phyloP scores from a whole-genome alignment of 2,888 invertebrate species.

The Deilephila porcellus region DNA sequence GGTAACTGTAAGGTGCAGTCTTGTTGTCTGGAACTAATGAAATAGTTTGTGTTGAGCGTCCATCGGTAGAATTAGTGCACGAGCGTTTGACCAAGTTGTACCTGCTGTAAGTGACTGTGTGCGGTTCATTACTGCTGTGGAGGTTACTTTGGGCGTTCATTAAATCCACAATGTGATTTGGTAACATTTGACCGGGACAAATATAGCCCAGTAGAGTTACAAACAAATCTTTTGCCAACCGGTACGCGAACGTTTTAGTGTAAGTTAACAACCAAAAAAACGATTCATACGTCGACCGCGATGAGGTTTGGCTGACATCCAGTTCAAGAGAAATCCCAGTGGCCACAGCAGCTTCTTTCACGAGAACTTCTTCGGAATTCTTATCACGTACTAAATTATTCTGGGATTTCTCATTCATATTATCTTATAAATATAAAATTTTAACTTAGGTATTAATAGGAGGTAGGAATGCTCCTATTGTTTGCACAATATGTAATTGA shows the following conservation, averaged over 20 bases:
- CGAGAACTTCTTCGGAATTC: constrained; percentile 43
- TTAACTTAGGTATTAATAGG: background rate
- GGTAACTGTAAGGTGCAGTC: constrained; percentile 41
- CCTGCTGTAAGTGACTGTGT: constrained; percentile 58
- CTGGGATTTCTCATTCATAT: constrained; percentile 61
- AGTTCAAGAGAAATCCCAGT: constrained; percentile 42
- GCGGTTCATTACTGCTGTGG: constrained; percentile 54
- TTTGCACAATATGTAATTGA: constrained; percentile 14
- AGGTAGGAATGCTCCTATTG: constrained; percentile 6
- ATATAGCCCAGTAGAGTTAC: constrained; percentile 54
- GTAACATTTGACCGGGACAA: constrained; percentile 58
- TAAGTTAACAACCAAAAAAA: constrained; percentile 66
- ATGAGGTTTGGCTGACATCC: constrained; percentile 54
- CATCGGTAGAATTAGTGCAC: constrained; percentile 42
- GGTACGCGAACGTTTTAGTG: constrained; percentile 61
- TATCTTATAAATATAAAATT: constrained; percentile 40
- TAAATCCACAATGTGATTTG: constrained; percentile 64
- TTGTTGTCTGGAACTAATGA: constrained; percentile 57
- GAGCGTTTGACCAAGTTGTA: constrained; percentile 57
- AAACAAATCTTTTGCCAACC: constrained; percentile 66
- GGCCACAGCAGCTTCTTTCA: constrained; percentile 47
- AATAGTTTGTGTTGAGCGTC: constrained; percentile 55
- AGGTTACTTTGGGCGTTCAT: constrained; percentile 59
- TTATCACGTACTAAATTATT: constrained; percentile 59
- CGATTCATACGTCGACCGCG: constrained; percentile 67